Conservation (phyloP, 2,797 vertebrate genomes). For the Manis pentadactyla region DNA sequence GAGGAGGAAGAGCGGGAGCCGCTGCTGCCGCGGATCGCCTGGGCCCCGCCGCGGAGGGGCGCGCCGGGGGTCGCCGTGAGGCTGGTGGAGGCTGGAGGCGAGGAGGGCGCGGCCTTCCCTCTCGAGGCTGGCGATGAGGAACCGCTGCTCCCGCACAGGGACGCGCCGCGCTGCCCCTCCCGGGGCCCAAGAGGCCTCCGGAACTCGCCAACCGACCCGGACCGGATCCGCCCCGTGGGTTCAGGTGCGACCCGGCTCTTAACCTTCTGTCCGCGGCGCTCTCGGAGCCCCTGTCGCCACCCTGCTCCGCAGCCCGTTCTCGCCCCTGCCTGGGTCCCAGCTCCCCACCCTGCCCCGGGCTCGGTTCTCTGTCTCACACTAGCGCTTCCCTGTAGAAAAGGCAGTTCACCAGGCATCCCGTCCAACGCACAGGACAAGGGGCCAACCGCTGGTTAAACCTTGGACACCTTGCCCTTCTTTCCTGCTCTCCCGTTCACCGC, state of each 20-base stretch:
- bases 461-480: background rate
- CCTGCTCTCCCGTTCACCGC: background rate
- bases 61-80: constrained; percentile 72
- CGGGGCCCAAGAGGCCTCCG: too few species aligned
- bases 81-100: background rate
- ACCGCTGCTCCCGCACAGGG: background rate
- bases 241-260: constrained; percentile 61
- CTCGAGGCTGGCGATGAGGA: background rate
- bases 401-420: background rate
- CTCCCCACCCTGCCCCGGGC: background rate
- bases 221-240: background rate
- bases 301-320: background rate
- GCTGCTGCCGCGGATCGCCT: constrained; percentile 79
- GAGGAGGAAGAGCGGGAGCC: constrained; percentile 85
- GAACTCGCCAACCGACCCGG: background rate
- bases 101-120: constrained; percentile 48
- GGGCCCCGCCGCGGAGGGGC: constrained; percentile 44
- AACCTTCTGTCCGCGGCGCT: too few species aligned
- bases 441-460: background rate
- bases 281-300: background rate
- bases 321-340: background rate
- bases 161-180: background rate
- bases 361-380: background rate
- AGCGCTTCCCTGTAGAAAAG: background rate
- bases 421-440: background rate